These are phyloP conservation scores for Eupeodes corollae DNA, from an alignment of 1,140 invertebrate genomes.

Conservation along the genomic window DNA sequence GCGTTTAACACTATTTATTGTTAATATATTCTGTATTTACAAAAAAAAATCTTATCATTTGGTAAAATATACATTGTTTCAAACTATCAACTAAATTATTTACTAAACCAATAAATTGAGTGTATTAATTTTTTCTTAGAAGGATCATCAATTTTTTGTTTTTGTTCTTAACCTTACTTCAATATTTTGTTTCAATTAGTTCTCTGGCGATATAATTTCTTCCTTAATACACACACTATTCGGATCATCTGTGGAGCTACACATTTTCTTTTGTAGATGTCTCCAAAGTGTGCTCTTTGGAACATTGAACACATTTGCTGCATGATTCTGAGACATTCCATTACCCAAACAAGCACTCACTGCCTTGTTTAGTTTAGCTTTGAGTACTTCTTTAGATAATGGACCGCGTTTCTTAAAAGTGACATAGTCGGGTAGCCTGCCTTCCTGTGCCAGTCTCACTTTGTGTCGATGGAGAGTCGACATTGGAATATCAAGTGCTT, in stretches of 20 bases:
- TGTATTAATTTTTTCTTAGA: no score
- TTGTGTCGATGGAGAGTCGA: conserved; percentile 49
- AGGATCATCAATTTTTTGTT: no score
- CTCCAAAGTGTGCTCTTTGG: conserved; percentile 53
- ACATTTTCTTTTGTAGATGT: conserved; percentile 38
- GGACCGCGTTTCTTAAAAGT: conserved; percentile 39
- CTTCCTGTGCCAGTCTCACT: conserved; percentile 41
- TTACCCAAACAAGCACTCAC: conserved; percentile 44
- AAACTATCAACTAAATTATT: no score
- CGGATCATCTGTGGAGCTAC: not conserved
- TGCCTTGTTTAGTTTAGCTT: conserved; percentile 43
- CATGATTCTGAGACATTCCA: conserved; percentile 48
- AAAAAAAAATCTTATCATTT: no score
- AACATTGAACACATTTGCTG: conserved; percentile 43
- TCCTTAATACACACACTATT: no score
- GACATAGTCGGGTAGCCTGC: conserved; percentile 42
- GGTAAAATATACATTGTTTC: no score
- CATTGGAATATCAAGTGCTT: conserved; percentile 44
- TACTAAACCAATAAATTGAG: no score
- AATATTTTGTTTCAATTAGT: no score
- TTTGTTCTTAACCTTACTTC: no score
- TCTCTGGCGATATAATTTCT: no score
- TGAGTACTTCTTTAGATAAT: conserved; percentile 40
- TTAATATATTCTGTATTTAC: no score
- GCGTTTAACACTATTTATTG: no score